Conservation (phyloP, 2,797 vertebrate species). For the Syndactyla subalaris region DNA sequence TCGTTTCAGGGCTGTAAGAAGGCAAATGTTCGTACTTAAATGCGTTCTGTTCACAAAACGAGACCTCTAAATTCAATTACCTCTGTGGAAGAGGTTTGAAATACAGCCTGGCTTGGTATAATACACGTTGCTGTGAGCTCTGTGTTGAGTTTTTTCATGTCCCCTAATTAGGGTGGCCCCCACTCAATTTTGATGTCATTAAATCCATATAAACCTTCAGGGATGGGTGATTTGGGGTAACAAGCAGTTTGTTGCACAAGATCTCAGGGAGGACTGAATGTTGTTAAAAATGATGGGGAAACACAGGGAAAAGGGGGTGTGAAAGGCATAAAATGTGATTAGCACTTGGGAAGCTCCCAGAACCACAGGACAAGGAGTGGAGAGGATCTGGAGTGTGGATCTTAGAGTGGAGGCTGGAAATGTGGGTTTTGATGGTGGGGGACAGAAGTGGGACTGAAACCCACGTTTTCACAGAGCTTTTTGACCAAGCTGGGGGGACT, state of each 20-base stretch:
- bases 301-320: fast-evolving
- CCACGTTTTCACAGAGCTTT: not conserved
- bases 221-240: not conserved
- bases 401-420: too few relatives aligned
- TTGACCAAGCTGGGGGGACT: fast-evolving
- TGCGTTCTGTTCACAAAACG: not conserved
- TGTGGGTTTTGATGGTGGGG: not conserved
- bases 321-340: not conserved
- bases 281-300: fast-evolving
- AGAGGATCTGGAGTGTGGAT: too few relatives aligned
- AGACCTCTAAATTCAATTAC: not conserved
- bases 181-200: not conserved
- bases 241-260: not conserved
- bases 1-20: not conserved
- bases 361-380: fast-evolving
- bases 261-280: not conserved
- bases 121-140: not conserved
- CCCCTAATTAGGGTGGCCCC: not conserved
- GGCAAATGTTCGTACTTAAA: not conserved
- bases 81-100: not conserved
- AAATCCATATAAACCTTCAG: not conserved
- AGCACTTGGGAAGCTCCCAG: fast-evolving
- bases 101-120: not conserved
- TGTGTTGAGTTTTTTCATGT: not conserved
- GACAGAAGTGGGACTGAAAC: not conserved